A percentile compares a stretch with the other conserved stretches of the same genome.
These are phyloP conservation scores for Syngnathus typhle DNA, from an alignment of 2,113 vertebrate species.

Conservation along the genomic window DNA sequence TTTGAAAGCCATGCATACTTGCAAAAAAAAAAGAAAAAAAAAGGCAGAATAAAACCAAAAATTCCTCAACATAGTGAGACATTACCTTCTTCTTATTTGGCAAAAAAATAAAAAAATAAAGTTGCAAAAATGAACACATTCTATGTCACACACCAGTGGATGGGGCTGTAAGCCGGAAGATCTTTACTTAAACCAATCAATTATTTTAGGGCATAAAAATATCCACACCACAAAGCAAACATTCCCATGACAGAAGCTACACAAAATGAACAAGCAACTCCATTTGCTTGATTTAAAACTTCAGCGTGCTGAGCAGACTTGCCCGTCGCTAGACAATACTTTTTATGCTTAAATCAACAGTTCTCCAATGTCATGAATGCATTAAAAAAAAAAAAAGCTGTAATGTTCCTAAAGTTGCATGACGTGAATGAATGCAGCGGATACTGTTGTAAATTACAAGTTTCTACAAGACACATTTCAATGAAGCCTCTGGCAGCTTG, in stretches of 20 bases:
- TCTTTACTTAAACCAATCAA: neutral
- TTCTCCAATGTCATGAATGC: conserved; percentile 49
- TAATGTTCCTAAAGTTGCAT: conserved; percentile 50
- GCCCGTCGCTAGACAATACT: conserved; percentile 53
- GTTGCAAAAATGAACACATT: too few relatives aligned
- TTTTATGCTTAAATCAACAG: conserved; percentile 58
- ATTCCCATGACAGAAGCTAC: conserved; percentile 24
- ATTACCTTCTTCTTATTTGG: too few relatives aligned
- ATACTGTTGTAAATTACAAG: conserved; percentile 62
- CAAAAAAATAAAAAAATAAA: too few relatives aligned
- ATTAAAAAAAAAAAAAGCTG: conserved; percentile 36
- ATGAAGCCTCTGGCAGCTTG: conserved; percentile 56
- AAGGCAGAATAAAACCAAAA: neutral
- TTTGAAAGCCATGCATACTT: conserved; percentile 7
- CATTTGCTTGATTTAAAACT: conserved; percentile 37
- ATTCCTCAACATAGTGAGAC: neutral
- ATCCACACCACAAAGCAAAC: conserved; percentile 28
- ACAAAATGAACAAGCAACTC: conserved; percentile 47
- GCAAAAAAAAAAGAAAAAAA: conserved; percentile 17
- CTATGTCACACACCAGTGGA: too few relatives aligned
- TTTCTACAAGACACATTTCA: conserved; percentile 58
- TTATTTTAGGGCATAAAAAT: conserved; percentile 11
- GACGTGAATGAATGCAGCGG: conserved; percentile 49
- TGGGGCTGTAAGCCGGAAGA: too few relatives aligned
- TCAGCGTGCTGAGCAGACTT: conserved; percentile 48